Conservation (phyloP, 2,797 vertebrate species). For the Phataginus tetradactyla region DNA sequence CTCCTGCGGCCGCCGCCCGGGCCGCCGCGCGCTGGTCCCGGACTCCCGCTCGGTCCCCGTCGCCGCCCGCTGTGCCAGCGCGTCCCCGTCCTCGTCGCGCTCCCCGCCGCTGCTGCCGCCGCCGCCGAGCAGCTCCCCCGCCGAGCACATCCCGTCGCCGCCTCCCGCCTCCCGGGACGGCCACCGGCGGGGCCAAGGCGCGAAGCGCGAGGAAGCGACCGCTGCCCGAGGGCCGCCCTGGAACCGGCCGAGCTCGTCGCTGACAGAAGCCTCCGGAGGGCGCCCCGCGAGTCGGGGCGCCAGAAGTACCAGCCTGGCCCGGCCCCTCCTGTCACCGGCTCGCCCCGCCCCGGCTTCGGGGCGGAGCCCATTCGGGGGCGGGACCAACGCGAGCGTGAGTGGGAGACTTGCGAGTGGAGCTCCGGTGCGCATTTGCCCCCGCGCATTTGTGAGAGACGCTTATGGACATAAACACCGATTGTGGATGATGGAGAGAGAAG, state of each 20-base stretch:
- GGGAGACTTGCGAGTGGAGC: no score
- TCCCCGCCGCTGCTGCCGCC: not conserved
- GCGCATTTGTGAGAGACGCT: not conserved
- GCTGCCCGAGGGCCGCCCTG: not conserved
- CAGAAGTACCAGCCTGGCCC: not conserved
- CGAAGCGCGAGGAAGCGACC: not conserved
- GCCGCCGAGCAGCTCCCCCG: constrained; percentile 45
- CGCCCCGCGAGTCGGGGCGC: not conserved
- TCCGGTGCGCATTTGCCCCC: not conserved
- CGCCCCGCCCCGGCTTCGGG: not conserved
- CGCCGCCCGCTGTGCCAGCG: not conserved
- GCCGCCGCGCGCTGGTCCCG: constrained; percentile 24
- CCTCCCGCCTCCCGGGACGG: not conserved
- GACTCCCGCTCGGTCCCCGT: constrained; percentile 25
- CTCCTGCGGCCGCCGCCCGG: constrained; percentile 2
- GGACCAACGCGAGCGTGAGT: not conserved
- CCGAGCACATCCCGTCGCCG: constrained; percentile 65
- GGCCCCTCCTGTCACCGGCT: constrained; percentile 3
- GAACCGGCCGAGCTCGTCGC: not conserved
- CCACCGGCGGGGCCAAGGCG: not conserved
- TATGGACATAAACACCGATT: not conserved
- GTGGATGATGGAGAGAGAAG: not conserved
- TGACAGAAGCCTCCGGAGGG: not conserved
- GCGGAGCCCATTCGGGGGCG: not conserved
- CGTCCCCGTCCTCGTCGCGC: constrained; percentile 59